Evolutionary conservation across 2,888 invertebrate genomes (phyloP).

Genomic region (Crematogaster levior): DNA sequence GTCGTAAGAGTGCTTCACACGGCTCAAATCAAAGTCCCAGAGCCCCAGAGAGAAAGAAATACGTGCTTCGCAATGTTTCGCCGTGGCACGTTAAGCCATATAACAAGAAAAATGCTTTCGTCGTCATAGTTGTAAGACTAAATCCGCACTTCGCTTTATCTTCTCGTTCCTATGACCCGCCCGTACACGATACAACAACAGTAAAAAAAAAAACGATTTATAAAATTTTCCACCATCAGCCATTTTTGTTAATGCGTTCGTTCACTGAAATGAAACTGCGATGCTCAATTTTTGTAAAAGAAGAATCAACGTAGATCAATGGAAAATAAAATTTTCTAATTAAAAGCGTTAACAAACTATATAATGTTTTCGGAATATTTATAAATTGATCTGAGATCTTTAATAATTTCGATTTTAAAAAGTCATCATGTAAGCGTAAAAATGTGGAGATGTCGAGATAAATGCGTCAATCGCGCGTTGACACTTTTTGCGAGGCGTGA

Average conservation of each 20-base stretch:
- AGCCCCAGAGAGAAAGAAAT: slow-evolving; percentile 42
- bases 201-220: slow-evolving; percentile 25
- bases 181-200: neutral
- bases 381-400: neutral
- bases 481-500: neutral
- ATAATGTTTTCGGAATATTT: slow-evolving; percentile 1
- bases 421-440: neutral
- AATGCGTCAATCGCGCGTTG: slow-evolving; percentile 1
- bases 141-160: slow-evolving; percentile 48
- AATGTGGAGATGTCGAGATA: neutral
- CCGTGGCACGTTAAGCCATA: slow-evolving; percentile 43
- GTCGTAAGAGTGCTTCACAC: slow-evolving; percentile 45
- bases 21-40: slow-evolving; percentile 50
- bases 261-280: neutral
- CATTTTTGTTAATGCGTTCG: neutral
- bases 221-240: neutral
- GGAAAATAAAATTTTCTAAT: neutral
- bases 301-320: neutral
- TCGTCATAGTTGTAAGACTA: slow-evolving; percentile 45
- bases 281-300: neutral
- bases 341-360: neutral
- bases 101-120: slow-evolving; percentile 53
- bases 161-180: slow-evolving; percentile 16
- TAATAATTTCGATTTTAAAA: neutral
- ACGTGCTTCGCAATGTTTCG: slow-evolving; percentile 54